Percentiles rank a stretch among this genome's conserved stretches.
phyloP scores from a whole-genome alignment of 2,797 vertebrate genomes.

The Acanthis flammea region DNA sequence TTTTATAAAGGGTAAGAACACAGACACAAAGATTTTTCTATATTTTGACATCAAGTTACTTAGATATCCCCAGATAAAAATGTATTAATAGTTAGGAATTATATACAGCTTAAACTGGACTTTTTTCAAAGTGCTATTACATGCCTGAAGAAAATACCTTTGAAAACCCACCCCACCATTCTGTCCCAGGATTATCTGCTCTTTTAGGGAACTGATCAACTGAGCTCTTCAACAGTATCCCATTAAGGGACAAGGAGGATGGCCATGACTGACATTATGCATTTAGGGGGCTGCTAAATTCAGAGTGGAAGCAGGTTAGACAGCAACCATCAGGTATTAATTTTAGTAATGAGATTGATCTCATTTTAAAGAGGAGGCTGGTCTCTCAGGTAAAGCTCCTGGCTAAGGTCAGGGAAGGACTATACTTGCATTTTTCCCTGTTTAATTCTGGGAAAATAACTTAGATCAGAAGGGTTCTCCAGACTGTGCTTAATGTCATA shows the following conservation, averaged over 20 bases:
- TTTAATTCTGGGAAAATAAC: background rate
- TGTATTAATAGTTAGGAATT: background rate
- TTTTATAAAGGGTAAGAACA: background rate
- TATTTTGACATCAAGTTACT: background rate
- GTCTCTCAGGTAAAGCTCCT: background rate
- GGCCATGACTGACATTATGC: background rate
- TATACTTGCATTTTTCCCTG: background rate
- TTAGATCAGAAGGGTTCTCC: background rate
- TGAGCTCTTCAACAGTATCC: background rate
- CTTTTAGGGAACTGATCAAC: background rate
- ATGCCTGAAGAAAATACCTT: background rate
- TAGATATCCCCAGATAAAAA: background rate
- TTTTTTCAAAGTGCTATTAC: background rate
- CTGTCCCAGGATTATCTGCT: background rate
- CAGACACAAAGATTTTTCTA: background rate
- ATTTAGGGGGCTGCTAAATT: background rate
- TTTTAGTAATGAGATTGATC: constrained; percentile 29
- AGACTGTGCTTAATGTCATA: background rate
- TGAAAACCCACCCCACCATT: background rate
- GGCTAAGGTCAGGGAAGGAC: background rate
- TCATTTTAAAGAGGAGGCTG: constrained; percentile 7
- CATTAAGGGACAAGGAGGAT: background rate
- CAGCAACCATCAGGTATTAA: constrained; percentile 1
- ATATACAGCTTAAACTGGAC: background rate
- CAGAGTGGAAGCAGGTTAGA: background rate